Conservation (phyloP, 2,113 vertebrate genomes). For the Candoia aspera region DNA sequence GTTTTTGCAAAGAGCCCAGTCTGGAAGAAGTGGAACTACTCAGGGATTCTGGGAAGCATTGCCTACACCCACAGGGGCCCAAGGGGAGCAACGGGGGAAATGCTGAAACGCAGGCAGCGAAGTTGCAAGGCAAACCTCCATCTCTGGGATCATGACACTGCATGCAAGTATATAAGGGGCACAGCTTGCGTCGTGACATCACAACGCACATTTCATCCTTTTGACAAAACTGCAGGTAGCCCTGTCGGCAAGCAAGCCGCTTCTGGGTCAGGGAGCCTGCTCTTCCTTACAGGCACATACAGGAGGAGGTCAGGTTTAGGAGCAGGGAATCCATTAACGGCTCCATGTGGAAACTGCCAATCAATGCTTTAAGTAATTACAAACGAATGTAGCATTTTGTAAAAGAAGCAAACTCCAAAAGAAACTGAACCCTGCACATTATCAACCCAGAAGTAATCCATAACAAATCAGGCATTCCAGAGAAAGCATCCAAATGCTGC, state of each 20-base stretch:
- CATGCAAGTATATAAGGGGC: not conserved
- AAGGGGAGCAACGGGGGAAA: not conserved
- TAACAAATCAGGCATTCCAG: not conserved
- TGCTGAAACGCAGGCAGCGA: not conserved
- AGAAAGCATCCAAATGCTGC: not conserved
- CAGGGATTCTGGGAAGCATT: not conserved
- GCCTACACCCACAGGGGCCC: not conserved
- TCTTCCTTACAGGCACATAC: not conserved
- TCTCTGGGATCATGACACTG: not conserved
- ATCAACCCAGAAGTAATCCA: not conserved
- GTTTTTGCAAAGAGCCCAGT: not conserved
- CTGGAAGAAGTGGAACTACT: not conserved
- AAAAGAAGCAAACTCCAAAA: not conserved
- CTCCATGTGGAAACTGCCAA: not conserved
- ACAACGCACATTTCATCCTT: not conserved
- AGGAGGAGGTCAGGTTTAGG: not conserved
- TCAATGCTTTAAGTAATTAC: not conserved
- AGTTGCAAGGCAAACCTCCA: not conserved
- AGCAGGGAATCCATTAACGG: not conserved
- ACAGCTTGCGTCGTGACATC: not conserved
- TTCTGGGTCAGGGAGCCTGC: not conserved
- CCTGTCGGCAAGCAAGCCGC: not conserved
- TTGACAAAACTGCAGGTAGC: not conserved
- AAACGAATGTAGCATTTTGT: not conserved
- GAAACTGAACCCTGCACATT: not conserved